Evolutionary conservation across 2,888 invertebrate species (phyloP).

Genomic region (Lordiphosa fenestrarum): DNA sequence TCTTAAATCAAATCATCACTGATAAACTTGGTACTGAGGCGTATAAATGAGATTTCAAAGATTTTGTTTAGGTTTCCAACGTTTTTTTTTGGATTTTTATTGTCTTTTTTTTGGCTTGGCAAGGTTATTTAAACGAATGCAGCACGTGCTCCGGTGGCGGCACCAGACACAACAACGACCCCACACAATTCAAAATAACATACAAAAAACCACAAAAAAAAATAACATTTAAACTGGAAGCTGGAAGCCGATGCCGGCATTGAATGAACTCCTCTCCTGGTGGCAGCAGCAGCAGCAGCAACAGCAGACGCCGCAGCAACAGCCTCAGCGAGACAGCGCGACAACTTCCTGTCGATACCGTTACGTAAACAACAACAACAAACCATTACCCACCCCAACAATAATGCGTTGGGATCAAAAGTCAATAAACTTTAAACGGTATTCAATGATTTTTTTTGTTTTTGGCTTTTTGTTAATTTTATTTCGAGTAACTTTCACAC

Average conservation of each 20-base stretch:
- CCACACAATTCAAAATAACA: constrained; percentile 16
- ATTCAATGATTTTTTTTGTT: constrained; percentile 41
- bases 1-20: no score
- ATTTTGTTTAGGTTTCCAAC: no score
- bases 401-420: constrained; percentile 70
- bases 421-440: constrained; percentile 67
- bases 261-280: constrained; percentile 47
- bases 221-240: constrained; percentile 11
- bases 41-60: no score
- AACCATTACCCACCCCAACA: constrained; percentile 78
- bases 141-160: constrained; percentile 26
- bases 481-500: constrained; percentile 58
- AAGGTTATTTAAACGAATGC: constrained; percentile 4
- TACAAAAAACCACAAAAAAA: background rate
- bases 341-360: constrained; percentile 63
- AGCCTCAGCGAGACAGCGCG: constrained; percentile 1
- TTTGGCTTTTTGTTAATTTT: constrained; percentile 20
- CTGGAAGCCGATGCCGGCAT: constrained; percentile 41
- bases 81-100: no score
- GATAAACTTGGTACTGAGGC: no score
- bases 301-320: constrained; percentile 17
- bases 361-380: constrained; percentile 62
- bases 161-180: constrained; percentile 36
- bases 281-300: constrained; percentile 20
- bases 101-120: no score